Base-by-base conservation (phyloP, 2,888 invertebrate species). In the Cephus spinipes region DNA sequence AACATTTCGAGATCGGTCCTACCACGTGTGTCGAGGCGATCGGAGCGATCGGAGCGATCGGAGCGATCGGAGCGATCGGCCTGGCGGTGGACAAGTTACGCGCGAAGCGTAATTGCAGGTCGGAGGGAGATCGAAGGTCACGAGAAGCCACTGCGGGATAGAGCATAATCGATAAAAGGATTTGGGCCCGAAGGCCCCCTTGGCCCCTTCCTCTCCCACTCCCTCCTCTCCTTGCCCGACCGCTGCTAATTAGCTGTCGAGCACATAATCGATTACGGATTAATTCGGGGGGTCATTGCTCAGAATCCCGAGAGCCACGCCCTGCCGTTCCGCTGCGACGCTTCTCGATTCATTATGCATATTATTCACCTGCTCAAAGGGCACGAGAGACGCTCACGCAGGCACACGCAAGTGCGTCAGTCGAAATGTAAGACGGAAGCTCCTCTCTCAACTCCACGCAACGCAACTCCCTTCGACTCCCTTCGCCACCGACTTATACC, bases 321-420 rank as follows among this genome's bases (percentile, higher is more conserved):
- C 79, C 82, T 77, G 81, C 69, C 78, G 78, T 83, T 84, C 82
- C 79, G 79, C 79, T 76, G 75, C 75, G 79, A 30, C 31, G 69
- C 32, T 30, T 32, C 79, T 81, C 79, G 82, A 83, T 84, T 84
- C 84, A 84, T 86, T 87, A 87, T 87, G 87, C 86, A 83, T 85
- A 85, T 87, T 85, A 86, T 85, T 86, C 84, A 86, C 86, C 85
- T 86, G 85, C 83, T 75, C 76, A 11, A 75, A 77, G 55, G 73
- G 80, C 81, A 80, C 32, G 30, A 30, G 30, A 32, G 71, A 71
- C 71, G 71, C 71, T 12, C 23, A 71, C 71, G 71, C 69, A 32
- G 32, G 4, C 12, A 31, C 69, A 23, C 30, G 23, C 69, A 81
- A 34, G 34, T 81, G 77, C 77, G 82, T 77, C 55, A 76, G 68